Base-by-base conservation (phyloP, 2,888 invertebrate genomes). In the Rugalucina vietnamica region DNA sequence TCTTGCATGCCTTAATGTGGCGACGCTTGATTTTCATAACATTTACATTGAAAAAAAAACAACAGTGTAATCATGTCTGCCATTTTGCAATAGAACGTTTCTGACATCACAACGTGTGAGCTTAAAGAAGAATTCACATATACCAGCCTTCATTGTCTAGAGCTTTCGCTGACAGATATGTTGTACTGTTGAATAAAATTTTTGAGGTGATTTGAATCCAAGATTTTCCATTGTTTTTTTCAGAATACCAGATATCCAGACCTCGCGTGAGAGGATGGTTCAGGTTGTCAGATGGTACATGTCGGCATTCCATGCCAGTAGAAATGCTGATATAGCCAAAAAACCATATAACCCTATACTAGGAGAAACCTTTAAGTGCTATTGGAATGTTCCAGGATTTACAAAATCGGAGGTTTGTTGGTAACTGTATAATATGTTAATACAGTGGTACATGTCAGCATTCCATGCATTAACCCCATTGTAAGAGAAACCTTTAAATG, bases 271-370 rank as follows among this genome's bases (percentile, higher is more conserved):
- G 83, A 96, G 99, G 81, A 98, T 99, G 97, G 96, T 99, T 34
- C 98, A 98, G 95, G 97, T 98, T 43, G 97, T 99, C 0, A 96
- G 97, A 90, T 99, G 99, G 99, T 99, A 99, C 96, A 95, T 99
- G 92, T 98, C 98, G 91, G 98, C 99, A 81, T 99, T 98, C 96
- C 99, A 99, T 96, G 99, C 99, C 1, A 99, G 99, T 0, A 96
- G 99, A 88, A 99, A 98, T 95, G 98, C 98, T 87, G 97, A 98
- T 57, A 98, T 99, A 32, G 99, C 99, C 87, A 99, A 99, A 96
- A 99, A 99, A 95, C 99, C 99, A 0, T 99, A 99, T 96, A 99
- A 99, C 96, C 99, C 99, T 3, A 97, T 99, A 90, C 95, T 99
- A 91, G 99, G 99, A 0, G 99, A 99, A 96, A 97, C 98, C 83